phyloP scores from a whole-genome alignment of 1,140 invertebrate genomes.

The Ephestia elutella region DNA sequence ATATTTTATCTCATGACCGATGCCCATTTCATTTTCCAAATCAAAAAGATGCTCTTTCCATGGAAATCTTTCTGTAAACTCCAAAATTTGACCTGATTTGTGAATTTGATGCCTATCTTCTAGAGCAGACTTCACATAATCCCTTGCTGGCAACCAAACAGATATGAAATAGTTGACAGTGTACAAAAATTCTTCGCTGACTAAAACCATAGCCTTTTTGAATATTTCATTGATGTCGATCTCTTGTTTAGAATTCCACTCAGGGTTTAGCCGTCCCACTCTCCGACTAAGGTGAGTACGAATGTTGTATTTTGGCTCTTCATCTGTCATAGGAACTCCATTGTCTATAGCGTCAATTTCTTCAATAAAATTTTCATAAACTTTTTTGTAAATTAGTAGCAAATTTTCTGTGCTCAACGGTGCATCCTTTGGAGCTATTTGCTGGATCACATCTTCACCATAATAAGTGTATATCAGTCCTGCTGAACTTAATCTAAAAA shows the following conservation, averaged over 20 bases:
- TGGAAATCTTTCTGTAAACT: slow-evolving; percentile 81
- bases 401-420: slow-evolving; percentile 72
- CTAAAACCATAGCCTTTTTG: slow-evolving; percentile 84
- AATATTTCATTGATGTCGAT: slow-evolving; percentile 78
- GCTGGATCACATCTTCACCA: slow-evolving; percentile 86
- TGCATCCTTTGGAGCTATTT: slow-evolving; percentile 67
- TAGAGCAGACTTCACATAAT: slow-evolving; percentile 83
- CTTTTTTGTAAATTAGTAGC: slow-evolving; percentile 82
- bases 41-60: slow-evolving; percentile 93
- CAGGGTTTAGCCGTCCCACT: slow-evolving; percentile 87
- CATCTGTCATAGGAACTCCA: slow-evolving; percentile 86
- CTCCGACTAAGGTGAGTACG: slow-evolving; percentile 85
- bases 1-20: slow-evolving; percentile 83
- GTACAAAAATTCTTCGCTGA: slow-evolving; percentile 87
- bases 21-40: slow-evolving; percentile 84
- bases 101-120: slow-evolving; percentile 79
- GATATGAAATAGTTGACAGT: slow-evolving; percentile 80
- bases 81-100: slow-evolving; percentile 85
- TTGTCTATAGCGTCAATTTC: slow-evolving; percentile 99
- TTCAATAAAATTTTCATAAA: slow-evolving; percentile 93
- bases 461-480: slow-evolving; percentile 95
- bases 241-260: slow-evolving; percentile 85
- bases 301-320: slow-evolving; percentile 87
- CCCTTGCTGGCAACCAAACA: slow-evolving; percentile 89
- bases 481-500: slow-evolving; percentile 92